A percentile compares a stretch with the other conserved stretches of the same genome.
Evolutionary conservation across 2,113 vertebrate species (phyloP).

Genomic region (Thinocorus orbignyianus): DNA sequence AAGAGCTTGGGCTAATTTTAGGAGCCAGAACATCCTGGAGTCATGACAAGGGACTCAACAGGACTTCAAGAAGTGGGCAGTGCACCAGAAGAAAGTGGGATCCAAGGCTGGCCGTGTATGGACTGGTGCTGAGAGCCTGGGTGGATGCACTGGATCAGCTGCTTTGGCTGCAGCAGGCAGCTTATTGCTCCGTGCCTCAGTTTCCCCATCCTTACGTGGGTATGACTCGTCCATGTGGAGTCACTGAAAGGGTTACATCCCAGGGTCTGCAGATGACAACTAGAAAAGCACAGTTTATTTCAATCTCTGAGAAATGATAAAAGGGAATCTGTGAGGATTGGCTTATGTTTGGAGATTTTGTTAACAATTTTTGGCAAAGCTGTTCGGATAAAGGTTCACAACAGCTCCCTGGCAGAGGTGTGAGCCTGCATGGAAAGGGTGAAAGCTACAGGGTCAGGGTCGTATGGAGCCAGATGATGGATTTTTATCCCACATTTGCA

Average conservation of each 20-base stretch:
- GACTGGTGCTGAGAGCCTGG: background rate
- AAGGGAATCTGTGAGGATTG: background rate
- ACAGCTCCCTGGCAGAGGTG: background rate
- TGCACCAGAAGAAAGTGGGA: background rate
- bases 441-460: background rate
- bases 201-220: background rate
- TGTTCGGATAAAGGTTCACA: background rate
- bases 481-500: background rate
- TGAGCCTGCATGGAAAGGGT: background rate
- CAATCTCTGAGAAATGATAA: background rate
- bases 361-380: background rate
- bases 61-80: background rate
- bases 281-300: background rate
- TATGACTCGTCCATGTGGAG: background rate
- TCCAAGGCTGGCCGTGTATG: background rate
- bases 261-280: background rate
- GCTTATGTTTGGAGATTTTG: background rate
- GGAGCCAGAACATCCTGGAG: background rate
- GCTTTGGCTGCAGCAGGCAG: background rate
- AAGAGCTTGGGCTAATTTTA: slow-evolving; percentile 22
- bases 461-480: rapidly evolving
- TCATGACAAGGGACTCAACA: background rate
- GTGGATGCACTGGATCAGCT: background rate
- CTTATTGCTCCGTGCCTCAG: background rate
- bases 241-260: background rate